Evolutionary conservation across 1,140 invertebrate species (phyloP).

Genomic region (Pygmarrhopalites habei): DNA sequence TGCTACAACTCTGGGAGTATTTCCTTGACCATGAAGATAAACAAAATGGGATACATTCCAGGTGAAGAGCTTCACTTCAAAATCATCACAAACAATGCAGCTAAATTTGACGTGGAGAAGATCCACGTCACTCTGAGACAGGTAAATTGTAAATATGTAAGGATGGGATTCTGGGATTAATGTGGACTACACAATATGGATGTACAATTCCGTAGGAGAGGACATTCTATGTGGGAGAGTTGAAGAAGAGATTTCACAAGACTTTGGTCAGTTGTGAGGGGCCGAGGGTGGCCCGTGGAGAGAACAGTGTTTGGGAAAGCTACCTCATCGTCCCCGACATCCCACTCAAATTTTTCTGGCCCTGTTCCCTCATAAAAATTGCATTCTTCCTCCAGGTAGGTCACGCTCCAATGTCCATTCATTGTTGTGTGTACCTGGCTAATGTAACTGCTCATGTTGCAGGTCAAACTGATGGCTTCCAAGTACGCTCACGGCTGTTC

Average conservation of each 20-base stretch:
- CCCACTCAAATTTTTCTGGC: constrained; percentile 7
- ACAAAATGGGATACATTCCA: constrained; percentile 6
- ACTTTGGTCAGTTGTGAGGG: neutral
- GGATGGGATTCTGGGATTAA: no score
- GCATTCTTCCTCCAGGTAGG: constrained; percentile 3
- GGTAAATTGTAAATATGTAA: constrained; percentile 10
- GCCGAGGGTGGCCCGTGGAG: neutral
- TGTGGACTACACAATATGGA: no score
- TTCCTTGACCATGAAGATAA: neutral
- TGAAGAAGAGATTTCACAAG: constrained; percentile 5
- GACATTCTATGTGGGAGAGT: constrained; percentile 2
- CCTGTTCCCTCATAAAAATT: neutral
- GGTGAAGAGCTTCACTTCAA: constrained; percentile 6
- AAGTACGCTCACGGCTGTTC: neutral
- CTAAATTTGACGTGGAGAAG: constrained; percentile 9
- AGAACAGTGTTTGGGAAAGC: neutral
- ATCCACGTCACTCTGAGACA: constrained; percentile 5
- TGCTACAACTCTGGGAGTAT: constrained; percentile 7
- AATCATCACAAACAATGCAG: neutral
- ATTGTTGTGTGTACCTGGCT: neutral
- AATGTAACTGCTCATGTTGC: no score
- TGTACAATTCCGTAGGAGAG: neutral
- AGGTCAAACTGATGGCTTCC: constrained; percentile 2
- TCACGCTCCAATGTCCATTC: no score
- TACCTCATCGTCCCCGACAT: constrained; percentile 2